These are phyloP conservation scores for Acleris cristana DNA, from an alignment of 2,888 invertebrate species.

Conservation along the genomic window DNA sequence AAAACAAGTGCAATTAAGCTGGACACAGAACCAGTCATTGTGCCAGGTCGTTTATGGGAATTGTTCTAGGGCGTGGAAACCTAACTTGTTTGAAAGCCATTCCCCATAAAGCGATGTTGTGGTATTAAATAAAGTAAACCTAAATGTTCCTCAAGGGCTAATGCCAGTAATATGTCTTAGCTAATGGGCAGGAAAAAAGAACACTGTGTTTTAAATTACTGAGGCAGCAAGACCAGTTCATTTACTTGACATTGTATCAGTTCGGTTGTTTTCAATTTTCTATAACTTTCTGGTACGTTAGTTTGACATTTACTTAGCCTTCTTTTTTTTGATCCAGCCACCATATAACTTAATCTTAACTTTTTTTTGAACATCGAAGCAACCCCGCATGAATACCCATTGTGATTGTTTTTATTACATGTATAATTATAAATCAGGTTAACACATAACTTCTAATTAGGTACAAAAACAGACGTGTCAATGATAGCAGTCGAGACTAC, in stretches of 20 bases:
- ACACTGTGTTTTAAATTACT: constrained; percentile 18
- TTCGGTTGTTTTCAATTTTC: constrained; percentile 24
- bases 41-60: constrained; percentile 17
- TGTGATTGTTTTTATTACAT: too few species aligned
- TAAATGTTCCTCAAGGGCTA: constrained; percentile 29
- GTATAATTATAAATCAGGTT: too few species aligned
- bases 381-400: too few species aligned
- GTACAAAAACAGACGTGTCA: neutral
- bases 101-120: constrained; percentile 30
- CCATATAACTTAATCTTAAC: too few species aligned
- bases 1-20: neutral
- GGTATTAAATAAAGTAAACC: constrained; percentile 31
- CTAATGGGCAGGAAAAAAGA: constrained; percentile 26
- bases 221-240: constrained; percentile 15
- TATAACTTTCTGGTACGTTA: constrained; percentile 8
- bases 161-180: constrained; percentile 21
- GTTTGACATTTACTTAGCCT: neutral
- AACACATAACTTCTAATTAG: constrained; percentile 8
- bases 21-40: neutral
- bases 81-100: constrained; percentile 31
- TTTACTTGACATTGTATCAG: constrained; percentile 16
- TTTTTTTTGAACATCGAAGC: too few species aligned
- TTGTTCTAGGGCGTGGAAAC: constrained; percentile 21
- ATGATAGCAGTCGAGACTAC: constrained; percentile 11
- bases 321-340: neutral